These are phyloP conservation scores for Catharus bicknelli DNA, from an alignment of 2,113 vertebrate species.

Conservation along the genomic window DNA sequence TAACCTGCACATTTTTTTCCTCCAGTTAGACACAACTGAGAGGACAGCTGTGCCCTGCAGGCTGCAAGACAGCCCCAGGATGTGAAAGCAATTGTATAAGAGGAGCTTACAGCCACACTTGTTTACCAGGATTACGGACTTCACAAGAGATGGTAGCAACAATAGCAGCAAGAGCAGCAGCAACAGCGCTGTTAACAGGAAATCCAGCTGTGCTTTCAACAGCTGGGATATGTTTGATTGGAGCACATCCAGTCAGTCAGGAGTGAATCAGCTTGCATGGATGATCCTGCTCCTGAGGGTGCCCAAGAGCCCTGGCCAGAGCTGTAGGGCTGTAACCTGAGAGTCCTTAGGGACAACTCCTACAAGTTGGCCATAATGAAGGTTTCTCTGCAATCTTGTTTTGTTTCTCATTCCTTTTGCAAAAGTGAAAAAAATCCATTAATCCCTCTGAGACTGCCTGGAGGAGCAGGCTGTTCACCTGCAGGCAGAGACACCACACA, in stretches of 20 bases:
- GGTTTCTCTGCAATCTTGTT: not conserved
- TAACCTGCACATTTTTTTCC: not conserved
- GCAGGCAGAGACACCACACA: fast-evolving
- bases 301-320: not conserved
- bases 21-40: not conserved
- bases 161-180: not conserved
- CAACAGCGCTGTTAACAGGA: not conserved
- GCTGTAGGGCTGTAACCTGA: not conserved
- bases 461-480: not conserved
- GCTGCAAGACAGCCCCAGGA: not conserved
- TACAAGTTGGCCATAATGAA: fast-evolving
- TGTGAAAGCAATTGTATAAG: not conserved
- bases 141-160: not conserved
- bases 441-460: not conserved
- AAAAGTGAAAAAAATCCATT: not conserved
- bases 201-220: not conserved
- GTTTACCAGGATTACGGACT: not conserved
- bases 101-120: not conserved
- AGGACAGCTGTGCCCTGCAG: not conserved
- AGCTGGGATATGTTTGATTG: not conserved
- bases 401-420: not conserved
- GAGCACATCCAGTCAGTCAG: not conserved
- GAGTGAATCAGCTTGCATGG: not conserved
- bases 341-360: fast-evolving
- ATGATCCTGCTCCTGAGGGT: fast-evolving